Base-by-base conservation (phyloP, 2,113 vertebrate genomes). In the Thinocorus orbignyianus region DNA sequence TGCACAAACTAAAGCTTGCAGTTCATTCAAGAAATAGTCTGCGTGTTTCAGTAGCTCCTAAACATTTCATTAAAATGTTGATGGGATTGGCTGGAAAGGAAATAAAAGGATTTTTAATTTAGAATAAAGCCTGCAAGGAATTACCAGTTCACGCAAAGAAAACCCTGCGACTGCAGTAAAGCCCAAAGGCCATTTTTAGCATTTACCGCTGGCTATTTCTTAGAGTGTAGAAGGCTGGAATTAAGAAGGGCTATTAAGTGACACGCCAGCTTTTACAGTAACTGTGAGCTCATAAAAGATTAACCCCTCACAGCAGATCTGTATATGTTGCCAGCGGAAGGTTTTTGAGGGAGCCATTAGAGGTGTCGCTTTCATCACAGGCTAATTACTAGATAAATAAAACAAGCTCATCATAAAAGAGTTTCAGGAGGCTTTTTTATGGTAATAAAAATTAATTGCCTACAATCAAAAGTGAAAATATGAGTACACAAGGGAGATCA, bases 241-340 rank as follows among this genome's bases (percentile, higher is more conserved):
- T 96, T 95, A 97, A 86, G 93, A 93, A 97, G 97, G 93, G 86
- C 89, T 95, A 37, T 91, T 85, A 95, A 95, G 88, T 89, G 80
- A 90, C 52, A 85, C 88, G 78, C 23, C 58, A 91, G 71, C 74
- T 95, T 95, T 96, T 92, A 93, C 93, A 95, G 88, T 92, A 96
- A 78, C 94, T 72, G 26, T 97, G 92, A 96, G 96, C 95, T 96
- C 95, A 97, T 96, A 90, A 69, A 97, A 97, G 89, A 97, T 96
- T 96, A 97, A 88, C 93, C 87, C 65, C 87, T 97, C 93, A 48
- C 89, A 23, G 31, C 90, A 92, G 37, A 93, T 95, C 88, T 97
- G 30, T 94, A 62, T 81, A 35, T 92, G 95, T 81, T 95, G 84
- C 72, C 58, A 93, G 92, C 44, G 57, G 84, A 94, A 97, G 76